phyloP scores from a whole-genome alignment of 2,113 vertebrate genomes.

The Podarcis cretensis region DNA sequence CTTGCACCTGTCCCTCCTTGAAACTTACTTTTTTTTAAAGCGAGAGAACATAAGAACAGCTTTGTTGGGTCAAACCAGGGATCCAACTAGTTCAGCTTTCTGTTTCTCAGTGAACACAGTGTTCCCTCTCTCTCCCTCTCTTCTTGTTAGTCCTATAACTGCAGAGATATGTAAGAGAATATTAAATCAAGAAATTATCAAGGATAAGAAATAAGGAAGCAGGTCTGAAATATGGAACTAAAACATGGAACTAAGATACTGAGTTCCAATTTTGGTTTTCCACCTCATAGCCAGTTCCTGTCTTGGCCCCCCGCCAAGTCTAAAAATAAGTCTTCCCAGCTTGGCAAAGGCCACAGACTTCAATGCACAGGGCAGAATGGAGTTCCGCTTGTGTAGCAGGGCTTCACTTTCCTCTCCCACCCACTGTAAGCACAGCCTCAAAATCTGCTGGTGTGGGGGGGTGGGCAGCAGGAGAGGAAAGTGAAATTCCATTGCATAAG shows the following conservation, averaged over 20 bases:
- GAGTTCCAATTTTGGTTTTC: not conserved
- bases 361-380: not conserved
- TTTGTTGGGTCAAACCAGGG: not conserved
- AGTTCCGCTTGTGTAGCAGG: not conserved
- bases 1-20: not conserved
- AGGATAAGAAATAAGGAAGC: slow-evolving; percentile 11
- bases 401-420: not conserved
- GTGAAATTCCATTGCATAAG: no score
- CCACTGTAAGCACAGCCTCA: not conserved
- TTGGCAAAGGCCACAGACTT: not conserved
- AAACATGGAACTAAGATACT: slow-evolving; percentile 26
- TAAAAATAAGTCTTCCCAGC: not conserved
- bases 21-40: not conserved
- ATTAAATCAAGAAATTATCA: not conserved
- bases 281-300: not conserved
- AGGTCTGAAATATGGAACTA: slow-evolving; percentile 22
- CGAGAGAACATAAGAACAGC: not conserved
- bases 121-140: not conserved
- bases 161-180: not conserved
- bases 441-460: no score
- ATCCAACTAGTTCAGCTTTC: no score
- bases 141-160: not conserved
- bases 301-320: no score
- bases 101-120: no score
- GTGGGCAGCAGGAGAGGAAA: no score